phyloP scores from a whole-genome alignment of 2,113 vertebrate genomes.

The Oryctolagus cuniculus region DNA sequence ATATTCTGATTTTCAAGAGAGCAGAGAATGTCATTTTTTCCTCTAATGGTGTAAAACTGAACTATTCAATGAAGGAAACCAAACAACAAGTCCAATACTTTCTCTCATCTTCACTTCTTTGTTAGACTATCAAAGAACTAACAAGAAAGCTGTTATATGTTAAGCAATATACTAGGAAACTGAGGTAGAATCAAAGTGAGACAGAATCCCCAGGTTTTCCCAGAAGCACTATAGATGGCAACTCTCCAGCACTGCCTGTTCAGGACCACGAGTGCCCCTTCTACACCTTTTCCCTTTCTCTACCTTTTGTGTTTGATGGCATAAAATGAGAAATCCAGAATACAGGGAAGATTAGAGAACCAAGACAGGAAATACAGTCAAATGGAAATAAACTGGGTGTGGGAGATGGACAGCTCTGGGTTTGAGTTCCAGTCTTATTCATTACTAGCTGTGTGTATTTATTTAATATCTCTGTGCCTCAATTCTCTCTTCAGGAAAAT shows the following conservation, averaged over 20 bases:
- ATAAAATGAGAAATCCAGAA: neutral
- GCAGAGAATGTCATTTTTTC: neutral
- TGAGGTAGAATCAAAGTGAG: neutral
- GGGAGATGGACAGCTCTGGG: neutral
- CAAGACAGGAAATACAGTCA: neutral
- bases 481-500: neutral
- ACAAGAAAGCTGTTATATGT: neutral
- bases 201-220: neutral
- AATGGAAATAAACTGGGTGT: neutral
- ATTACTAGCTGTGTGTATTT: neutral
- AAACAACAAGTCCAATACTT: neutral
- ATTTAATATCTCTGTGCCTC: neutral
- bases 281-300: neutral
- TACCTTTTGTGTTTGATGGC: no score
- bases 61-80: neutral
- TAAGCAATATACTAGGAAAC: neutral
- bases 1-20: constrained; percentile 55
- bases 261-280: neutral
- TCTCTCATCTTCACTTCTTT: neutral
- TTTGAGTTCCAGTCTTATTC: neutral
- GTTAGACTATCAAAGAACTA: neutral
- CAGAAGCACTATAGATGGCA: neutral
- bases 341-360: neutral
- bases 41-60: constrained; percentile 15
- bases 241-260: neutral